Evolutionary conservation across 1,140 invertebrate genomes (phyloP).

Genomic region (Coenobita brevimanus): DNA sequence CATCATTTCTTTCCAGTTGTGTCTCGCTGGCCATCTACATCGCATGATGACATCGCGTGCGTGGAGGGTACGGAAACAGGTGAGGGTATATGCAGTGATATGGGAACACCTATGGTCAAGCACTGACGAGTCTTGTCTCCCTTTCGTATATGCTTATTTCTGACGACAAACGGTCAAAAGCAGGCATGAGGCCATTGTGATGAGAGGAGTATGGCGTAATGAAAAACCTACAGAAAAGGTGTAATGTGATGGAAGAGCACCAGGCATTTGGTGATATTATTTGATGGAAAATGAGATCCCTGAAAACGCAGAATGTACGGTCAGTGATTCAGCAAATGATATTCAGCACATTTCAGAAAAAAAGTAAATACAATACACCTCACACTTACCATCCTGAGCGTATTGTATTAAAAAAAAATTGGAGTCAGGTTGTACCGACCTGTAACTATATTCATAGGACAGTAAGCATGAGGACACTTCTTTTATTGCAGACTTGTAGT

Average conservation of each 20-base stretch:
- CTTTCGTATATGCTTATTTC: background rate
- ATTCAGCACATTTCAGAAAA: background rate
- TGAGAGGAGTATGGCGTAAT: slow-evolving; percentile 5
- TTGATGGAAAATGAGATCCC: background rate
- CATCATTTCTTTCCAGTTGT: background rate
- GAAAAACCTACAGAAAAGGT: slow-evolving; percentile 6
- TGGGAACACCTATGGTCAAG: background rate
- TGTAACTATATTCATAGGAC: background rate
- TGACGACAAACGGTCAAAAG: slow-evolving; percentile 2
- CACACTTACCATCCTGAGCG: background rate
- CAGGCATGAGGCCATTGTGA: slow-evolving; percentile 15
- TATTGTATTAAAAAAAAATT: background rate
- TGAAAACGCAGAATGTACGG: background rate
- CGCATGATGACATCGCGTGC: background rate
- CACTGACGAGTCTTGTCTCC: background rate
- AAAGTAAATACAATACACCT: background rate
- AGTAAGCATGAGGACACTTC: background rate
- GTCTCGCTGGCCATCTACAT: background rate
- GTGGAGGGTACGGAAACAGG: background rate
- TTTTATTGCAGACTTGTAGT: background rate
- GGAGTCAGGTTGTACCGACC: background rate
- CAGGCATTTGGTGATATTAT: slow-evolving; percentile 2
- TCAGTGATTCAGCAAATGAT: background rate
- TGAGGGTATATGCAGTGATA: no score
- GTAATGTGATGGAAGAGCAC: background rate